Evolutionary conservation across 2,113 vertebrate genomes (phyloP).

Genomic region (Colistium nudipinnis): DNA sequence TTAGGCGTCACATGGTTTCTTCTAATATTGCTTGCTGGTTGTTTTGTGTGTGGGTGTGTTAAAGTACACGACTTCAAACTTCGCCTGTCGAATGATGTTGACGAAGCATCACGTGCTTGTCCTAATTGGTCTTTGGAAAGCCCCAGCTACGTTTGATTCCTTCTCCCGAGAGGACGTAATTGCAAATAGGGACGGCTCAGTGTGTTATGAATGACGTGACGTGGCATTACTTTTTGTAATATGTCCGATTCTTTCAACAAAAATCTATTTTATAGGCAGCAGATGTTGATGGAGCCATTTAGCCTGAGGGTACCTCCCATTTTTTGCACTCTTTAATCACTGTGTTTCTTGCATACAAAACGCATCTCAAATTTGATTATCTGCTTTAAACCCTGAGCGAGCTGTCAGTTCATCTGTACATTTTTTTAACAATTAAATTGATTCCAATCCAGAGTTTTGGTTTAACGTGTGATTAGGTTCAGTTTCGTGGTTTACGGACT

Average conservation of each 20-base stretch:
- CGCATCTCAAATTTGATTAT: constrained; percentile 23
- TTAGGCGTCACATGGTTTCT: constrained; percentile 22
- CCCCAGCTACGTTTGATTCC: neutral
- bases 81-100: constrained; percentile 5
- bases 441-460: constrained; percentile 15
- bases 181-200: neutral
- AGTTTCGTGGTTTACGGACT: neutral
- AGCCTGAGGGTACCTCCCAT: constrained; percentile 1
- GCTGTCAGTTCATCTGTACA: constrained; percentile 44
- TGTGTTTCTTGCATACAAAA: constrained; percentile 33
- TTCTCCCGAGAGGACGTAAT: neutral
- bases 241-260: constrained; percentile 28
- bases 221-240: constrained; percentile 37
- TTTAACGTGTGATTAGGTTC: neutral
- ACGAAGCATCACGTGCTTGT: neutral
- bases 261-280: constrained; percentile 53
- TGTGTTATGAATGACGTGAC: constrained; percentile 27
- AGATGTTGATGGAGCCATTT: constrained; percentile 5
- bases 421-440: constrained; percentile 70
- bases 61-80: no score
- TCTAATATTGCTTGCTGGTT: constrained; percentile 4
- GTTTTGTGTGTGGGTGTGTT: neutral
- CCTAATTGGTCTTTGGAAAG: neutral
- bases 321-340: constrained; percentile 57
- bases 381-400: constrained; percentile 30